These are phyloP conservation scores for Psammodynastes pulverulentus DNA, from an alignment of 2,113 vertebrate genomes.

Conservation along the genomic window DNA sequence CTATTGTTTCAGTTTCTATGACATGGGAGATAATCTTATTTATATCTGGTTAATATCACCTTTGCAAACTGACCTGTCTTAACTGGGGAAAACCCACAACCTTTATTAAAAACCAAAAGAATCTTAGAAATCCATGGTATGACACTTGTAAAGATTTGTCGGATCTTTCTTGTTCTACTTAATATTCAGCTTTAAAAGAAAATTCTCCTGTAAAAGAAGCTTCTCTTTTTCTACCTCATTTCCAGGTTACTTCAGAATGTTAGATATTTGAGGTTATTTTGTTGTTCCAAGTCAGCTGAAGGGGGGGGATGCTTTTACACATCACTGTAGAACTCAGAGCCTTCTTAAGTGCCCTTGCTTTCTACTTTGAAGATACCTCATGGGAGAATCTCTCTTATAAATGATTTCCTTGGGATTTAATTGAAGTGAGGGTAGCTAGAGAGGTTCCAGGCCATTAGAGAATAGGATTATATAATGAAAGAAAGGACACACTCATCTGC, in stretches of 20 bases:
- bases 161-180: not conserved
- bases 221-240: not conserved
- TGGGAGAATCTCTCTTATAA: not conserved
- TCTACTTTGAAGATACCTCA: not conserved
- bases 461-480: not conserved
- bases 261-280: not conserved
- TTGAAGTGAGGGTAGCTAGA: not conserved
- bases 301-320: not conserved
- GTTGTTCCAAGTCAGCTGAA: not conserved
- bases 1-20: not conserved
- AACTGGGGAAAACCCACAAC: constrained; percentile 10
- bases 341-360: not conserved
- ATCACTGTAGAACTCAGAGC: not conserved
- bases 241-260: not conserved
- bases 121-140: not conserved
- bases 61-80: not conserved
- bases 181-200: not conserved
- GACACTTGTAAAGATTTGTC: not conserved
- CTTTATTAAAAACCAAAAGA: constrained; percentile 7
- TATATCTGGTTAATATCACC: not conserved
- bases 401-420: not conserved
- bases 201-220: not conserved
- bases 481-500: not conserved
- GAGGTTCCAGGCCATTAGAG: not conserved
- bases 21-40: constrained; percentile 8